phyloP scores from a whole-genome alignment of 2,113 vertebrate species.

The Macroglossus sobrinus region DNA sequence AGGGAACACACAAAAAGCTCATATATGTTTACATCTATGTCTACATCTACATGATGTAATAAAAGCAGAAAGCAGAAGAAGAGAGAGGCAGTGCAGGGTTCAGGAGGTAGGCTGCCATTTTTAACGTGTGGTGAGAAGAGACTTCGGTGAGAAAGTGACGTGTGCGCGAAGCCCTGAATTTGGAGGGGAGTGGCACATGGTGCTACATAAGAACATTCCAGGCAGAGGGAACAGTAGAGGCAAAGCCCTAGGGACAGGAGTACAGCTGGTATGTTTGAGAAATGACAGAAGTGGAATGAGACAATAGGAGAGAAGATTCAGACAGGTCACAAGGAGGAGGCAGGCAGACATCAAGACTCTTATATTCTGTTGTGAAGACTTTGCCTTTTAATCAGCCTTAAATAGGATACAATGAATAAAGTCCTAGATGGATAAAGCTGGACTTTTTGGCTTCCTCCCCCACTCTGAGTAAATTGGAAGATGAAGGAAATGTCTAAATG shows the following conservation, averaged over 20 bases:
- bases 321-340: neutral
- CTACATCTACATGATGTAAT: neutral
- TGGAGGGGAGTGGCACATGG: neutral
- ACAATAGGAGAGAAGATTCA: neutral
- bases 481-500: neutral
- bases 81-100: too few relatives aligned
- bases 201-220: accelerated
- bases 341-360: neutral
- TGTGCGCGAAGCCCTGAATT: neutral
- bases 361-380: neutral
- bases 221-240: neutral
- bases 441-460: neutral
- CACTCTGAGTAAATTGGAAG: neutral
- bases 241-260: neutral
- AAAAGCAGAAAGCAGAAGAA: neutral
- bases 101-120: too few relatives aligned
- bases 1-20: neutral
- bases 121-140: accelerated
- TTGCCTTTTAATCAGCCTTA: neutral
- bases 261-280: neutral
- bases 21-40: accelerated
- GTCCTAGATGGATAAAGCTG: neutral
- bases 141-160: neutral
- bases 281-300: neutral
- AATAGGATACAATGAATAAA: neutral